Percentiles rank a stretch among this genome's conserved stretches.
phyloP scores from a whole-genome alignment of 2,888 invertebrate genomes.

The Cosmia trapezina region DNA sequence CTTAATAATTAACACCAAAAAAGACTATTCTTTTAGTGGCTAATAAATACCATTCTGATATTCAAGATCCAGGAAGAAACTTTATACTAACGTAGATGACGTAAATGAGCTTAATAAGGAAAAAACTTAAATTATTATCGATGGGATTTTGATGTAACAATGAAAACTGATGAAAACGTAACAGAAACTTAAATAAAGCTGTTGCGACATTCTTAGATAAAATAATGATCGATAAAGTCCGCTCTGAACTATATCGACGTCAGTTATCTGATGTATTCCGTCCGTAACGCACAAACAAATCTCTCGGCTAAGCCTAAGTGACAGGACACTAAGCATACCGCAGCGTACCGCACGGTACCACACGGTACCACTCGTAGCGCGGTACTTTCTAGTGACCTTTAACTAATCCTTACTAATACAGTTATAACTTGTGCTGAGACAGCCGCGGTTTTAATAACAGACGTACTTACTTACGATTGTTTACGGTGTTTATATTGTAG shows the following conservation, averaged over 20 bases:
- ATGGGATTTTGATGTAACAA: conserved; percentile 1
- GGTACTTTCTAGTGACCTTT: conserved; percentile 48
- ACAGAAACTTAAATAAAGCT: conserved; percentile 38
- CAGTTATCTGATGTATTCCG: conserved; percentile 46
- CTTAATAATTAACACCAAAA: conserved; percentile 2
- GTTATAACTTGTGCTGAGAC: conserved; percentile 31
- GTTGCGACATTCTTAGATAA: too few relatives aligned
- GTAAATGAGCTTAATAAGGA: not conserved
- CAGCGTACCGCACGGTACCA: not conserved
- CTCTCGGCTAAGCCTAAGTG: conserved; percentile 55
- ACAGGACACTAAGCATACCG: conserved; percentile 38
- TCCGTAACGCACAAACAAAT: conserved; percentile 41
- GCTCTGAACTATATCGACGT: conserved; percentile 19
- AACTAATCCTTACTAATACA: conserved; percentile 47
- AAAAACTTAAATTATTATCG: not conserved
- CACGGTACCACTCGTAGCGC: conserved; percentile 23
- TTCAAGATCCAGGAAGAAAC: conserved; percentile 20
- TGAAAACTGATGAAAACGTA: conserved; percentile 8
- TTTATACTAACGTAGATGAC: not conserved
- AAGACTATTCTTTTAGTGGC: not conserved
- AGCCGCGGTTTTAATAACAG: not conserved
- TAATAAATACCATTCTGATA: not conserved
- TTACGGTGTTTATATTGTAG: conserved; percentile 9
- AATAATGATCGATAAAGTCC: conserved; percentile 34
- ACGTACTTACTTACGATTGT: not conserved